Percentiles rank a stretch among this genome's conserved stretches.
phyloP scores from a whole-genome alignment of 2,113 vertebrate species.

The Neotoma lepida region DNA sequence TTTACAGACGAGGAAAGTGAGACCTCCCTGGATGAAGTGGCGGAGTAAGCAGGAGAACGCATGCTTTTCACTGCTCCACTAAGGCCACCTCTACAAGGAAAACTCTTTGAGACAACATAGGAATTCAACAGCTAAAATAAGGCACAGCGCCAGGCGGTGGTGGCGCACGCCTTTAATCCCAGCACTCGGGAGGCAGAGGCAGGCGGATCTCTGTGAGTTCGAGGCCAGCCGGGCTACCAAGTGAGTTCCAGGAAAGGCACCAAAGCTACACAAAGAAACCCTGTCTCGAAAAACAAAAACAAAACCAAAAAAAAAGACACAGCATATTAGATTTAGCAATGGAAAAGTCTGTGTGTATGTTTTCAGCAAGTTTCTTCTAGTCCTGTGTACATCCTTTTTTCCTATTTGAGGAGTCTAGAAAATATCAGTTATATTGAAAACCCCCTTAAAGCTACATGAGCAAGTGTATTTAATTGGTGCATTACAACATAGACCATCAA shows the following conservation, averaged over 20 bases:
- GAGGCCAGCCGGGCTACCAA: too few species aligned
- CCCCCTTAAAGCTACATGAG: conserved; percentile 5
- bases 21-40: background rate
- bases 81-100: background rate
- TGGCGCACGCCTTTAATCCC: too few species aligned
- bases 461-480: conserved; percentile 31
- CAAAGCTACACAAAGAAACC: too few species aligned
- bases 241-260: too few species aligned
- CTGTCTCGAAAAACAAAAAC: too few species aligned
- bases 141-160: too few species aligned
- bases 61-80: background rate
- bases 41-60: background rate
- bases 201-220: too few species aligned
- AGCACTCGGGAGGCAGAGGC: too few species aligned
- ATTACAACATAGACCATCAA: background rate
- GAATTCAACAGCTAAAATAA: background rate
- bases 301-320: background rate
- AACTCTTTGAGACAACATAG: background rate
- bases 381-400: background rate
- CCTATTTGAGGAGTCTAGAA: conserved; percentile 7
- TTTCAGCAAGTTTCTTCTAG: conserved; percentile 34
- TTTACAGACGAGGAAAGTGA: background rate
- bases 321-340: background rate
- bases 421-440: conserved; percentile 44
- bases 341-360: background rate